Evolutionary conservation across 2,888 invertebrate genomes (phyloP), one percentile per base, ranked within the genome.

Genomic region (Itoplectis maculator): DNA sequence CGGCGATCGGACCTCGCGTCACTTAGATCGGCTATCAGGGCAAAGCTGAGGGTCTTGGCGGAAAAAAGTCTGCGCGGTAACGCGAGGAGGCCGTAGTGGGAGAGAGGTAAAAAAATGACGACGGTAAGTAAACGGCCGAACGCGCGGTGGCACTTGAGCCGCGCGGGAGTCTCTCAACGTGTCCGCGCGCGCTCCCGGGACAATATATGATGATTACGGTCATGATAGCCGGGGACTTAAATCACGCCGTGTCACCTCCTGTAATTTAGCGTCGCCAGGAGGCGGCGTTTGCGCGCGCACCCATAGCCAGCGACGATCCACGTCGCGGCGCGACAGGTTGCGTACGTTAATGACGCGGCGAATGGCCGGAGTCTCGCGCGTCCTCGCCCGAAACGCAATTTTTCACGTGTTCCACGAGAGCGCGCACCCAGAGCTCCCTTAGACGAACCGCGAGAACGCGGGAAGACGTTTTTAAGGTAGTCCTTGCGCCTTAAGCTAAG

Each of bases 191-290:
- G 29, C 29, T 45, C 70, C 69, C 70, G 75, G 84, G 80, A 83
- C 84, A 85, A 87, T 86, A 84, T 86, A 86, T 84, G 87, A 87
- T 86, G 86, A 87, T 86, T 88, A 86, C 85, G 82, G 80, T 82
- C 84, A 73, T 84, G 84, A 88, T 88, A 85, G 82, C 81, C 72
- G 72, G 61, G n/a, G 77, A 70, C 80, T 84, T 82, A 82, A 87
- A 87, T 85, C 83, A 85, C 80, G 79, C 73, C 79, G 84, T 82
- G 84, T 86, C 85, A 85, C 86, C 83, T 84, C 84, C 81, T 83
- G 79, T 79, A 85, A 86, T 84, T 85, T 83, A 81, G 80, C 75
- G 82, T 79, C 80, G 59, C 81, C 79, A 81, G 82, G 68, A 75
- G n/a, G 76, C 74, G 29, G 66, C 35, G 45, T n/a, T 8, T 29